phyloP scores from a whole-genome alignment of 2,888 invertebrate genomes.

The Hydropsyche betteni region DNA sequence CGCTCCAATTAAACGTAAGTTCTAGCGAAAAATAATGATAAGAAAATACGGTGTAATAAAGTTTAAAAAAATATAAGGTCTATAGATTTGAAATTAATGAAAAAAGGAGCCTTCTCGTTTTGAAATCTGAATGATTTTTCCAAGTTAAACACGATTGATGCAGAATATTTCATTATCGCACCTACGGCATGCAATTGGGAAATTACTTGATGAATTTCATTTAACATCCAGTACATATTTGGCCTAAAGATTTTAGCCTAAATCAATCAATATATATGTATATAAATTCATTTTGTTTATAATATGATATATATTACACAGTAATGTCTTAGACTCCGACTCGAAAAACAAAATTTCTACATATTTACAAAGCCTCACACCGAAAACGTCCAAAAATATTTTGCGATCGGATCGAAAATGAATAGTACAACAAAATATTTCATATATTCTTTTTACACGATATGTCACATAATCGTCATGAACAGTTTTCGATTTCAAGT shows the following conservation, averaged over 20 bases:
- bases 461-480: constrained; percentile 20
- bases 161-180: constrained; percentile 27
- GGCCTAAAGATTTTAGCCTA: constrained; percentile 51
- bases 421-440: constrained; percentile 23
- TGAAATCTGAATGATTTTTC: constrained; percentile 4
- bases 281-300: constrained; percentile 3
- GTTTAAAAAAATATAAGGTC: background rate
- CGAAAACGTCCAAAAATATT: constrained; percentile 11
- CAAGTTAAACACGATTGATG: background rate
- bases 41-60: constrained; percentile 1
- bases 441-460: background rate
- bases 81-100: background rate
- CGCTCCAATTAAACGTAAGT: constrained; percentile 15
- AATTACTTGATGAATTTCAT: constrained; percentile 36
- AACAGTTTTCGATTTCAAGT: constrained; percentile 23
- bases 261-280: constrained; percentile 32
- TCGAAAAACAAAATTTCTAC: constrained; percentile 16
- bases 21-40: background rate
- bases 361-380: background rate
- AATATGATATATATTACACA: constrained; percentile 50
- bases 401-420: background rate
- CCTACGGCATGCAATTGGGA: constrained; percentile 38
- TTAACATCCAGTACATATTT: constrained; percentile 51
- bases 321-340: constrained; percentile 26
- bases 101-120: background rate